Evolutionary conservation across 2,113 vertebrate species (phyloP).

Genomic region (Onychostruthus taczanowskii): DNA sequence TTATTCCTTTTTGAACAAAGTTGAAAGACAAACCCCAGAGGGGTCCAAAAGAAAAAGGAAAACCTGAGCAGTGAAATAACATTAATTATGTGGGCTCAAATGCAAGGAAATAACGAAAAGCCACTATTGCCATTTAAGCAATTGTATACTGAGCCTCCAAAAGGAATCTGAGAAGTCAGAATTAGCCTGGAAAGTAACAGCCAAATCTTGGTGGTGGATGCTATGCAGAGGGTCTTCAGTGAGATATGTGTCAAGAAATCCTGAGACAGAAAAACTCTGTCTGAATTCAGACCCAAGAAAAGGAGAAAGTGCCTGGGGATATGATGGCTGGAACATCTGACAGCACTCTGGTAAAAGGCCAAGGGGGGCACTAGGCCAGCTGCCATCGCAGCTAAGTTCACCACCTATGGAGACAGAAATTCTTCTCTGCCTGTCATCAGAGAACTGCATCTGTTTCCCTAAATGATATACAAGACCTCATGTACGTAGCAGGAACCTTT

Average conservation of each 20-base stretch:
- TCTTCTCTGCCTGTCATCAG: conserved; percentile 11
- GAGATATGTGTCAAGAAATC: not conserved
- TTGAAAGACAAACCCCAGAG: not conserved
- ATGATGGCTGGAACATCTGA: not conserved
- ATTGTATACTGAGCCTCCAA: not conserved
- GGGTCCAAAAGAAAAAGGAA: not conserved
- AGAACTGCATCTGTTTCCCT: conserved; percentile 34
- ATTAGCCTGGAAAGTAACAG: not conserved
- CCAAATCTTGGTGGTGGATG: not conserved
- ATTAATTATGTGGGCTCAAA: not conserved
- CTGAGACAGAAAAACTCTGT: not conserved
- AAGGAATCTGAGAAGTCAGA: not conserved
- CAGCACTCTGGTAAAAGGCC: conserved; percentile 11
- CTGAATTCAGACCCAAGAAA: not conserved
- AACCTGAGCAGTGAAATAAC: not conserved
- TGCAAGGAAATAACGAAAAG: not conserved
- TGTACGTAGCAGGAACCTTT: not conserved
- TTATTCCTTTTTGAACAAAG: not conserved
- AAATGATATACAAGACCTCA: conserved; percentile 8
- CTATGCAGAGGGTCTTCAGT: not conserved
- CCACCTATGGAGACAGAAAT: conserved; percentile 38
- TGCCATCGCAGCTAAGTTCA: conserved; percentile 24
- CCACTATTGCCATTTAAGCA: not conserved
- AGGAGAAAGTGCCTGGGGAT: not conserved
- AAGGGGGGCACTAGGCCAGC: conserved; percentile 3